Evolutionary conservation across 2,888 invertebrate genomes (phyloP), one percentile per base, ranked within the genome.

Genomic region (Netelia inedita): DNA sequence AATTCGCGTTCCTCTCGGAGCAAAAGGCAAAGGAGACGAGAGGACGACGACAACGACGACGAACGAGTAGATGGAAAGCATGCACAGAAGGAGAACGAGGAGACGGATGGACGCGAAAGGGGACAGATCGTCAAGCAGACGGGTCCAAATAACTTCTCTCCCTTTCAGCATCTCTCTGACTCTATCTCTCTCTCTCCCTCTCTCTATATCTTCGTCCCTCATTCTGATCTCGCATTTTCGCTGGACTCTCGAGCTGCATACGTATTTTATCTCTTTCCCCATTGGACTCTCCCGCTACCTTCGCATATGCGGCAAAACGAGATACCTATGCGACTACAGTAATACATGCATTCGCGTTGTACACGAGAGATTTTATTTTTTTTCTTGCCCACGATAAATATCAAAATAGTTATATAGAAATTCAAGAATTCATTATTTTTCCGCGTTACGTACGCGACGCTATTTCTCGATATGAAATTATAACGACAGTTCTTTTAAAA

Each of bases 131-230:
- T 89, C 88, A 87, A 88, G 87, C 87, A 79, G 88, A 88, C 88
- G 88, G 87, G 85, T 79, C 88, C 88, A 88, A 89, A 89, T 89
- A 89, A 88, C 89, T 88, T 87, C 87, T 87, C 86, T 87, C 81
- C 83, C 83, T 85, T 82, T 79, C 82, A 71, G 85, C 82, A 43
- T 79, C 66, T 21, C 65, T 65, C 61, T 71, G 19, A 16, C 72
- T 72, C 61, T 55, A 55, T 69, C 57, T 83, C 82, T 74, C 78
- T 61, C 69, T 53, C 59, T 35, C 46, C 35, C 69, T 66, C 23
- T 68, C 57, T 68, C 35, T 57, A 16, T 41, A 46, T 41, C 53
- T 6, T 11, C 28, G 46, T 57, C 46, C 19, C 65, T 75, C 72
- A 19, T 68, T 68, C 65, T 57, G 57, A n/a, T 50, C 68, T 57